phyloP scores from a whole-genome alignment of 2,113 vertebrate genomes.

The Macrotis lagotis region DNA sequence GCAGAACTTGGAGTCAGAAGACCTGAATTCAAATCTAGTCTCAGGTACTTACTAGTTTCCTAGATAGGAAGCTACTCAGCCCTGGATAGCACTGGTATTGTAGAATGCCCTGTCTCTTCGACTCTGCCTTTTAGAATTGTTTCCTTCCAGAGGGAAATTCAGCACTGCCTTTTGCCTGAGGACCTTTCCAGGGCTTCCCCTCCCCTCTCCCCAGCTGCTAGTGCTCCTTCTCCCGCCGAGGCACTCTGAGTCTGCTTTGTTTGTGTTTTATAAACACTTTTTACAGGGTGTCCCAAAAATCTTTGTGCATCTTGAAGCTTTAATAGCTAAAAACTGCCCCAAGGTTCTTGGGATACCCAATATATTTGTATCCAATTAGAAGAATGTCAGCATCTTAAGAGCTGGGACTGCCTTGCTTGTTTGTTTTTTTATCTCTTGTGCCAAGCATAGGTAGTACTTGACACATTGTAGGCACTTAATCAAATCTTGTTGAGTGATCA shows the following conservation, averaged over 20 bases:
- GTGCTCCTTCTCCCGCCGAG: not conserved
- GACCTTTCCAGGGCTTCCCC: not conserved
- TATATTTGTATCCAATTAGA: not conserved
- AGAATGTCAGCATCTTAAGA: not conserved
- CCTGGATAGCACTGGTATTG: not conserved
- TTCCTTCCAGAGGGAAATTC: not conserved
- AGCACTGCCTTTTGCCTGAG: not conserved
- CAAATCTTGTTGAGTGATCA: not conserved
- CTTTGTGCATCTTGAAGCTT: not conserved
- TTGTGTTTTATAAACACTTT: not conserved
- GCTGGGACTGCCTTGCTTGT: not conserved
- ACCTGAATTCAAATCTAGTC: not conserved
- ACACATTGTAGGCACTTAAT: not conserved
- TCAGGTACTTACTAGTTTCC: not conserved
- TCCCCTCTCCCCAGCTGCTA: not conserved
- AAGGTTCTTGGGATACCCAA: not conserved
- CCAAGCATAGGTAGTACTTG: not conserved
- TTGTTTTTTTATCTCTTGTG: not conserved
- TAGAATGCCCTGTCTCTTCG: not conserved
- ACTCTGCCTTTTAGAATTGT: not conserved
- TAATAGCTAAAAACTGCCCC: not conserved
- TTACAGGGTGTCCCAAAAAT: not conserved
- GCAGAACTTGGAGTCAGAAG: not conserved
- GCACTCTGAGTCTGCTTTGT: not conserved
- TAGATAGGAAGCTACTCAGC: not conserved